These are phyloP conservation scores for Arizona elegans DNA, from an alignment of 2,113 vertebrate genomes.

Conservation along the genomic window DNA sequence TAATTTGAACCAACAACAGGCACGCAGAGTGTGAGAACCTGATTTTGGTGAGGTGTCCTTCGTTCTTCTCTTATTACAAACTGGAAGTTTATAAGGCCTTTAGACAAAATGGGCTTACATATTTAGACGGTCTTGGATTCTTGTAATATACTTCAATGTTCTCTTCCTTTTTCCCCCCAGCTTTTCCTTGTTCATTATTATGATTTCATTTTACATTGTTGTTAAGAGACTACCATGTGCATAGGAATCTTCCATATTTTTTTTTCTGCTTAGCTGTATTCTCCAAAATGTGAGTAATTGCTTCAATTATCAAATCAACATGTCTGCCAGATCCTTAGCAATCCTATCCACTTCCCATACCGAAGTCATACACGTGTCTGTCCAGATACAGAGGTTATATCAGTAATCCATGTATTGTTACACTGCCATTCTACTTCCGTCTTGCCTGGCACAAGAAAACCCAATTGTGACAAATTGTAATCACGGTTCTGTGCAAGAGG, in stretches of 20 bases:
- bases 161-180: neutral
- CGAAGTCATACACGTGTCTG: neutral
- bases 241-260: fast-evolving
- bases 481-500: neutral
- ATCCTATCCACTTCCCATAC: neutral
- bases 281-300: neutral
- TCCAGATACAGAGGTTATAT: neutral
- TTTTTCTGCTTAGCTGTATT: fast-evolving
- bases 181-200: neutral
- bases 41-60: constrained; percentile 45
- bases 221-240: fast-evolving
- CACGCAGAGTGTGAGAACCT: constrained; percentile 51
- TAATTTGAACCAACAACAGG: constrained; percentile 62
- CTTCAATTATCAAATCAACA: neutral
- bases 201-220: neutral
- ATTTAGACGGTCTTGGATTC: constrained; percentile 42
- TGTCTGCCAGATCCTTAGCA: neutral
- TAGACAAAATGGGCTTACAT: constrained; percentile 51
- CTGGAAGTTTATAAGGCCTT: constrained; percentile 48
- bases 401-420: neutral
- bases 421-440: neutral
- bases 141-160: constrained; percentile 40
- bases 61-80: constrained; percentile 48
- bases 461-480: neutral
- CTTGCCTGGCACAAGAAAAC: neutral